Evolutionary conservation across 2,113 vertebrate genomes (phyloP).

Genomic region (Trematomus loennbergii): DNA sequence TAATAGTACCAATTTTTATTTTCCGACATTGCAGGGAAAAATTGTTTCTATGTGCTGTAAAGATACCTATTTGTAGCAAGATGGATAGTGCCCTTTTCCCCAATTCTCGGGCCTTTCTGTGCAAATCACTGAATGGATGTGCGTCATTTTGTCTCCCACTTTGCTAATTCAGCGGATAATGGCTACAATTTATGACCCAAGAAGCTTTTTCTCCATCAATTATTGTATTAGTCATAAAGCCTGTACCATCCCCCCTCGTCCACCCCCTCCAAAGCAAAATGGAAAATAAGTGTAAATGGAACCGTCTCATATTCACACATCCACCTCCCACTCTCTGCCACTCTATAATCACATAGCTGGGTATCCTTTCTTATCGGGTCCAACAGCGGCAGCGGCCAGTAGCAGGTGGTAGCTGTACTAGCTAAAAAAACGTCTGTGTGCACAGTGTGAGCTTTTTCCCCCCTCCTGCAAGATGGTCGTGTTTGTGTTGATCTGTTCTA

Average conservation of each 20-base stretch:
- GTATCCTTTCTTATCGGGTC: slow-evolving; percentile 70
- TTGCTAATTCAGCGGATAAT: slow-evolving; percentile 80
- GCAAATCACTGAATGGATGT: slow-evolving; percentile 70
- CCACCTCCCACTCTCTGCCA: slow-evolving; percentile 66
- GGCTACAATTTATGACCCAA: slow-evolving; percentile 78
- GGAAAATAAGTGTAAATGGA: slow-evolving; percentile 74
- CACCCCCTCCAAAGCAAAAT: slow-evolving; percentile 46
- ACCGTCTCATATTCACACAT: slow-evolving; percentile 61
- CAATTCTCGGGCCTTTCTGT: slow-evolving; percentile 59
- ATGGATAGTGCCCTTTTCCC: slow-evolving; percentile 72
- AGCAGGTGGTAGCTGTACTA: slow-evolving; percentile 76
- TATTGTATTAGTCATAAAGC: slow-evolving; percentile 79
- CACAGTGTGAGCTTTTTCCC: slow-evolving; percentile 51
- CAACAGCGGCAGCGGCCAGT: slow-evolving; percentile 65
- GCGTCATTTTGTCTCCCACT: slow-evolving; percentile 77
- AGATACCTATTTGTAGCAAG: slow-evolving; percentile 78
- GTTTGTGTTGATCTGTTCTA: slow-evolving; percentile 63
- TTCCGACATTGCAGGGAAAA: slow-evolving; percentile 4
- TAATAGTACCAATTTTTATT: slow-evolving; percentile 40
- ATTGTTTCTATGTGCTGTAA: slow-evolving; percentile 48
- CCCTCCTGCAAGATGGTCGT: slow-evolving; percentile 15
- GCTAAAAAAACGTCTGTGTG: slow-evolving; percentile 67
- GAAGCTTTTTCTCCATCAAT: slow-evolving; percentile 79
- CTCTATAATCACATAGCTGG: slow-evolving; percentile 62
- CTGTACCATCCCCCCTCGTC: slow-evolving; percentile 35